A percentile compares a stretch with the other conserved stretches of the same genome.
Conservation (phyloP, 2,888 invertebrate genomes). For the Dione juno region DNA sequence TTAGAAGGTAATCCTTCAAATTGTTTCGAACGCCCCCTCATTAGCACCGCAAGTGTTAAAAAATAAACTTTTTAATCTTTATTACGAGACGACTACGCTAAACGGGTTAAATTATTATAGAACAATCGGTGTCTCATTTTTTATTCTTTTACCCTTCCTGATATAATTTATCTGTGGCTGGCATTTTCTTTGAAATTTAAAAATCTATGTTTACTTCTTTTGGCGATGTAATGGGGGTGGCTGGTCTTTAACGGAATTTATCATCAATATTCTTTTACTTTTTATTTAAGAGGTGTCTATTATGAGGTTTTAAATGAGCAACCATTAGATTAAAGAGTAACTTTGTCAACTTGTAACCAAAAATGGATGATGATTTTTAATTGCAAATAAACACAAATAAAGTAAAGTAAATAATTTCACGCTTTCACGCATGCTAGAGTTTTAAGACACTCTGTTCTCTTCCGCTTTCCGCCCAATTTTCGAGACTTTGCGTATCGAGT, state of each 20-base stretch:
- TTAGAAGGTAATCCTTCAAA: slow-evolving; percentile 84
- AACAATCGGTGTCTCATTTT: slow-evolving; percentile 75
- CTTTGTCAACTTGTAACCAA: not conserved
- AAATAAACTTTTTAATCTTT: slow-evolving; percentile 84
- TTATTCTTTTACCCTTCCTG: slow-evolving; percentile 75
- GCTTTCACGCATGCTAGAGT: no score
- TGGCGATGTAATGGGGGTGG: slow-evolving; percentile 67
- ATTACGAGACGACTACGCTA: slow-evolving; percentile 80
- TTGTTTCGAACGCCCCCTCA: slow-evolving; percentile 84
- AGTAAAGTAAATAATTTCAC: no score
- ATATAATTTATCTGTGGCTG: slow-evolving; percentile 73
- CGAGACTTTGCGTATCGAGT: no score
- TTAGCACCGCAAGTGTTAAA: slow-evolving; percentile 84
- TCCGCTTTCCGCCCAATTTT: no score
- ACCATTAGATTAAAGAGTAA: not conserved
- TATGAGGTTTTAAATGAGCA: slow-evolving; percentile 10
- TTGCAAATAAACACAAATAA: no score
- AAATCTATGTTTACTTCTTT: slow-evolving; percentile 71
- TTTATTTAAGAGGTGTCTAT: slow-evolving; percentile 39
- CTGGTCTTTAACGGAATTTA: slow-evolving; percentile 54
- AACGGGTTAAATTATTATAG: slow-evolving; percentile 82
- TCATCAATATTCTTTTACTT: slow-evolving; percentile 56
- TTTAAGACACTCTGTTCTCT: no score
- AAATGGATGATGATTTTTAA: not conserved
- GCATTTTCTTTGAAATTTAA: slow-evolving; percentile 68